phyloP scores from a whole-genome alignment of 2,888 invertebrate genomes.

The Sphinx pinastri region DNA sequence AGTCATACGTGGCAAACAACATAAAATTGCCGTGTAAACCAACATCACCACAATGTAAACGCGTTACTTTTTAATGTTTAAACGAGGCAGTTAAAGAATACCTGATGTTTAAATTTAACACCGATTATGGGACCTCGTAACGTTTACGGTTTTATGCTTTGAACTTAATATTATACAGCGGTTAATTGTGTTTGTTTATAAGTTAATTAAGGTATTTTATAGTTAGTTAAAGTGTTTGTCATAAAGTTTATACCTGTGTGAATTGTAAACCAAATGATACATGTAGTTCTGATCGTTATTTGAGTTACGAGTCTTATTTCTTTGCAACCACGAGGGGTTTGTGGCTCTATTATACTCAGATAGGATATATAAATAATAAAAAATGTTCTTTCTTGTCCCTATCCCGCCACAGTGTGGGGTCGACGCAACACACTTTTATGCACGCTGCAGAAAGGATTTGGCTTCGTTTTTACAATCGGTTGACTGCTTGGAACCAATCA shows the following conservation, averaged over 20 bases:
- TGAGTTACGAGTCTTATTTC: too few species aligned
- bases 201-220: neutral
- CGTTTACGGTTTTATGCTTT: slow-evolving; percentile 5
- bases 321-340: too few species aligned
- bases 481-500: too few species aligned
- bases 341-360: too few species aligned
- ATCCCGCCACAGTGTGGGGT: too few species aligned
- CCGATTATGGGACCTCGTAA: slow-evolving; percentile 23
- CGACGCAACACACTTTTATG: too few species aligned
- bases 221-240: neutral
- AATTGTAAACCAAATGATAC: neutral
- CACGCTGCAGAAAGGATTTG: too few species aligned
- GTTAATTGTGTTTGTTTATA: slow-evolving; percentile 17
- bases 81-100: slow-evolving; percentile 8
- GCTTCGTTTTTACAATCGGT: too few species aligned
- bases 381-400: too few species aligned
- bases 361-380: too few species aligned
- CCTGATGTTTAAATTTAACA: slow-evolving; percentile 16
- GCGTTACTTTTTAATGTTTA: neutral
- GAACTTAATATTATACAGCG: slow-evolving; percentile 7
- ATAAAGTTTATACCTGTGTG: neutral
- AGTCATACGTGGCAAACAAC: neutral
- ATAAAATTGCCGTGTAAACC: neutral
- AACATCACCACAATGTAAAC: neutral
- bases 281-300: neutral